phyloP scores from a whole-genome alignment of 2,797 vertebrate species.

The Gambusia yucatana region DNA sequence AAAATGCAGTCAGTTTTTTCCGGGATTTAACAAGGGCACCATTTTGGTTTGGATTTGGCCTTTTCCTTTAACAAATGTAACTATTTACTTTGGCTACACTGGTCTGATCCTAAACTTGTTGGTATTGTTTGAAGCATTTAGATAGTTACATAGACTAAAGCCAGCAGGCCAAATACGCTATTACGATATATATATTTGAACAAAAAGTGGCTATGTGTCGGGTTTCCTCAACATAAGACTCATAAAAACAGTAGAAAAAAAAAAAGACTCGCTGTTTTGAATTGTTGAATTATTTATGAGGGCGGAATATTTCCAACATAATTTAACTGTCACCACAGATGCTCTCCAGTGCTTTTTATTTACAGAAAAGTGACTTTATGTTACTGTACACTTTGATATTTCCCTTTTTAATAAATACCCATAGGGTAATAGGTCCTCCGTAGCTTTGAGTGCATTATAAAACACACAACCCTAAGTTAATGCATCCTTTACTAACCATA shows the following conservation, averaged over 20 bases:
- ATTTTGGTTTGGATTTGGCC: background rate
- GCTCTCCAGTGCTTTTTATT: conserved; percentile 96
- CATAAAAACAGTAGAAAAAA: background rate
- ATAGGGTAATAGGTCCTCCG: conserved; percentile 99
- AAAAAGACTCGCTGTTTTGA: conserved; percentile 50
- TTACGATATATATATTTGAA: background rate
- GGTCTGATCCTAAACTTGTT: background rate
- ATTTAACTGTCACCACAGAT: conserved; percentile 84
- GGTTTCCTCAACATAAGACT: background rate
- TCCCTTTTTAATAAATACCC: conserved; percentile 97
- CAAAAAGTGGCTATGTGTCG: background rate
- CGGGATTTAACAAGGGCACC: background rate
- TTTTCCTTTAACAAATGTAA: background rate
- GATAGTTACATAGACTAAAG: background rate
- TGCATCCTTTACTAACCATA: conserved; percentile 86
- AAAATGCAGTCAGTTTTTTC: background rate
- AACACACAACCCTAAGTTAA: conserved; percentile 99
- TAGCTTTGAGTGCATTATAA: conserved; percentile 95
- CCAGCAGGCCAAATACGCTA: background rate
- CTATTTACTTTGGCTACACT: background rate
- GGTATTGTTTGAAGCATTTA: background rate
- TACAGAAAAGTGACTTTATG: conserved; percentile 94
- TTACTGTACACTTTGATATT: conserved; percentile 96
- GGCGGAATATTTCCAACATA: conserved; percentile 88
- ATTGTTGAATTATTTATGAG: conserved; percentile 87